These are phyloP conservation scores for Epinephelus cyanopodus DNA, from an alignment of 2,113 vertebrate genomes.

Conservation along the genomic window DNA sequence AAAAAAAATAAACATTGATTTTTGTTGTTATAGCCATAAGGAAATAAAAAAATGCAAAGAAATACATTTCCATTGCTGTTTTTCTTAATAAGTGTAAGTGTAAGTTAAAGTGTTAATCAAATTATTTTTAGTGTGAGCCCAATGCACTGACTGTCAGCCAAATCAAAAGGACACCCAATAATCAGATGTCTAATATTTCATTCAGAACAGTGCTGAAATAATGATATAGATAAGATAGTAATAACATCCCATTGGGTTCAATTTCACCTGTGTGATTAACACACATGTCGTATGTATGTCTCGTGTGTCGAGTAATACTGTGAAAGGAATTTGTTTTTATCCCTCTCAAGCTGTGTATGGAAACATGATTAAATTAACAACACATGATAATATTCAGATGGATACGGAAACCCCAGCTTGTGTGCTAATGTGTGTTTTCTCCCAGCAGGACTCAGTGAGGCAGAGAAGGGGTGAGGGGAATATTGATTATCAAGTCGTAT, in stretches of 20 bases:
- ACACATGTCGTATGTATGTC: background rate
- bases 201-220: background rate
- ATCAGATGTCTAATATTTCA: slow-evolving; percentile 23
- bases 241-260: background rate
- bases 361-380: slow-evolving; percentile 20
- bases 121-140: slow-evolving; percentile 1
- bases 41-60: too few relatives aligned
- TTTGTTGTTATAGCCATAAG: too few relatives aligned
- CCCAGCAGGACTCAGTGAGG: slow-evolving; percentile 14
- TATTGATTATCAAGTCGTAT: slow-evolving; percentile 66
- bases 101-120: background rate
- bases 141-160: background rate
- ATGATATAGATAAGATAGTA: slow-evolving; percentile 2
- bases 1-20: too few relatives aligned
- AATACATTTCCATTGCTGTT: too few relatives aligned
- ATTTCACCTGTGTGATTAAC: background rate
- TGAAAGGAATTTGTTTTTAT: background rate
- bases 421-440: slow-evolving; percentile 15
- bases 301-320: background rate
- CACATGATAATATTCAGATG: slow-evolving; percentile 15
- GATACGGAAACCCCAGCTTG: background rate
- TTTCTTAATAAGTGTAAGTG: too few relatives aligned
- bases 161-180: background rate
- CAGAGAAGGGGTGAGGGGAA: background rate
- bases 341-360: background rate